phyloP scores from a whole-genome alignment of 2,888 invertebrate genomes.

The Stenoptilia bipunctidactyla region DNA sequence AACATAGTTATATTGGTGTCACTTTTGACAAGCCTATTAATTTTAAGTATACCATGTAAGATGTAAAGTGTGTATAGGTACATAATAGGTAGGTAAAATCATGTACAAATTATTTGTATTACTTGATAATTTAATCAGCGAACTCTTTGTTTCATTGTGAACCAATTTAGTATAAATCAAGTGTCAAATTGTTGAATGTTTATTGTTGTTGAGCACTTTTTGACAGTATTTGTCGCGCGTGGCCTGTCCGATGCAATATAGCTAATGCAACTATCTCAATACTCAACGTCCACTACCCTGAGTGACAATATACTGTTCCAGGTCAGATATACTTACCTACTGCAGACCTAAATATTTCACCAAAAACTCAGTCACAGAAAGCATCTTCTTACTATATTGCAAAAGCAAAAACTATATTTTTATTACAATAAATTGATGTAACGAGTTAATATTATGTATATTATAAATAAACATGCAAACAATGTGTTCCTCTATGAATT shows the following conservation, averaged over 20 bases:
- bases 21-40: slow-evolving; percentile 67
- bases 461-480: no score
- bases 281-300: background rate
- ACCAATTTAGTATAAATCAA: slow-evolving; percentile 1
- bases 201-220: slow-evolving; percentile 32
- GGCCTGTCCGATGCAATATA: slow-evolving; percentile 16
- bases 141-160: slow-evolving; percentile 13
- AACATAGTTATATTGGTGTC: slow-evolving; percentile 63
- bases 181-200: slow-evolving; percentile 22
- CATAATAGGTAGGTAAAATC: slow-evolving; percentile 40
- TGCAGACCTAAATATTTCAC: no score
- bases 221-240: slow-evolving; percentile 30
- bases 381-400: no score
- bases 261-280: slow-evolving; percentile 13
- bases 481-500: no score
- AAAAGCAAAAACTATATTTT: no score
- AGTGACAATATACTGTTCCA: no score
- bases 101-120: slow-evolving; percentile 58
- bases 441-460: no score
- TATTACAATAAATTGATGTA: no score
- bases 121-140: slow-evolving; percentile 29
- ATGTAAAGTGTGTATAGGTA: slow-evolving; percentile 55
- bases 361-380: no score
- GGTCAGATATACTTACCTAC: no score
- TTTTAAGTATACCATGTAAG: slow-evolving; percentile 60